Percentiles rank a stretch among this genome's conserved stretches.
Evolutionary conservation across 2,888 invertebrate species (phyloP).

Genomic region (Thelaira solivaga): DNA sequence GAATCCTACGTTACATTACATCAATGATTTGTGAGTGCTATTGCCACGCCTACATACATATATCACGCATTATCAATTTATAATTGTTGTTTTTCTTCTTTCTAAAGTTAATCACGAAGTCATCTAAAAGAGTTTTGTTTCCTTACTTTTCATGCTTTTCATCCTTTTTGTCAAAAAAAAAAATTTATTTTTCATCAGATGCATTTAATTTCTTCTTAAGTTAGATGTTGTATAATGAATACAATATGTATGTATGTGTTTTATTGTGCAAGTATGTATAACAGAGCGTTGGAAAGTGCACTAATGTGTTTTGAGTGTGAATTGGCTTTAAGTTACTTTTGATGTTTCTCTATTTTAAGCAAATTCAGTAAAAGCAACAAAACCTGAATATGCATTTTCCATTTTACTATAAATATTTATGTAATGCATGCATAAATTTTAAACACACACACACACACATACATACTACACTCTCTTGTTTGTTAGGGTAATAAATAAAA

Average conservation of each 20-base stretch:
- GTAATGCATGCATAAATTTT: background rate
- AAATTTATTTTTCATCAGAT: too few species aligned
- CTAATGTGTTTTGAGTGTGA: background rate
- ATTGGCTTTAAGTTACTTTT: conserved; percentile 13
- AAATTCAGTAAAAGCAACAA: background rate
- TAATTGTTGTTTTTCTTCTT: too few species aligned
- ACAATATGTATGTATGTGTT: background rate
- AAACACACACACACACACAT: background rate
- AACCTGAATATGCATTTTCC: conserved; percentile 24
- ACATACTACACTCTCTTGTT: background rate
- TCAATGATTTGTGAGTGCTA: too few species aligned
- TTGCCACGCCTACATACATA: too few species aligned
- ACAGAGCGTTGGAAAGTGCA: conserved; percentile 31
- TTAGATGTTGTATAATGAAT: background rate
- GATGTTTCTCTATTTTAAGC: background rate
- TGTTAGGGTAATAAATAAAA: too few species aligned
- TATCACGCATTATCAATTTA: too few species aligned
- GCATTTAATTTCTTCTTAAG: background rate
- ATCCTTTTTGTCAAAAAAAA: too few species aligned
- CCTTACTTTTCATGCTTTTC: too few species aligned
- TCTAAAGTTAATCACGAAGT: too few species aligned
- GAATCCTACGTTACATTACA: too few species aligned
- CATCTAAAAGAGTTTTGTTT: too few species aligned
- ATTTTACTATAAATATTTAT: conserved; percentile 30
- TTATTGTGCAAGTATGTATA: too few species aligned